Percentiles rank a stretch among this genome's conserved stretches.
Evolutionary conservation across 2,888 invertebrate species (phyloP).

Genomic region (Amphipoea oculea): DNA sequence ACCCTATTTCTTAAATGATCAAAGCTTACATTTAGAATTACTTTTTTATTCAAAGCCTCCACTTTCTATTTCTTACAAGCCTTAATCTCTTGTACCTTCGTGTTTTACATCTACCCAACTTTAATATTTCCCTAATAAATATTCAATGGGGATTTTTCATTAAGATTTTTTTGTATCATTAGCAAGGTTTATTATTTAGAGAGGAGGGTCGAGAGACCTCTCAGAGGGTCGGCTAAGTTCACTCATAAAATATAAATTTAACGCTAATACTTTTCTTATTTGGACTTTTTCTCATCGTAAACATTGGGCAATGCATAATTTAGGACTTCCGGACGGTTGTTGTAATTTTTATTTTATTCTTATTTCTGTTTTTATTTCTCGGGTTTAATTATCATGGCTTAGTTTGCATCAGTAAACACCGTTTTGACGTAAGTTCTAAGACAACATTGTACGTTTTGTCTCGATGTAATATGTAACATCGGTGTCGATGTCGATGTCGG

Average conservation of each 20-base stretch:
- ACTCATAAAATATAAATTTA: conserved; percentile 79
- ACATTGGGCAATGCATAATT: conserved; percentile 67
- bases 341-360: conserved; percentile 45
- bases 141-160: conserved; percentile 70
- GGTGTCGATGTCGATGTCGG: too few relatives aligned
- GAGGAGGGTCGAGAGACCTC: conserved; percentile 67
- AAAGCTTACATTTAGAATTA: conserved; percentile 46
- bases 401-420: neutral
- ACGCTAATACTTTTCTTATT: conserved; percentile 74
- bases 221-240: conserved; percentile 71
- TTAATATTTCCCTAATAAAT: conserved; percentile 69
- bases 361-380: conserved; percentile 29
- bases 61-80: conserved; percentile 49
- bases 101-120: conserved; percentile 62
- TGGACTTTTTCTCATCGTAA: conserved; percentile 62
- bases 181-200: conserved; percentile 80
- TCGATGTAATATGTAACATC: too few relatives aligned
- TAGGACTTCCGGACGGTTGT: conserved; percentile 36
- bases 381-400: conserved; percentile 27
- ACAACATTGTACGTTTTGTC: neutral
- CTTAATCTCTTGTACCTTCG: conserved; percentile 63
- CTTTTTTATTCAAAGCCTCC: conserved; percentile 59
- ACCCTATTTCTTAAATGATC: conserved; percentile 38
- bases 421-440: neutral
- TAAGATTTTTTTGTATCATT: conserved; percentile 79